Evolutionary conservation across 2,888 invertebrate genomes (phyloP).

Genomic region (Eurytoma adleriae): DNA sequence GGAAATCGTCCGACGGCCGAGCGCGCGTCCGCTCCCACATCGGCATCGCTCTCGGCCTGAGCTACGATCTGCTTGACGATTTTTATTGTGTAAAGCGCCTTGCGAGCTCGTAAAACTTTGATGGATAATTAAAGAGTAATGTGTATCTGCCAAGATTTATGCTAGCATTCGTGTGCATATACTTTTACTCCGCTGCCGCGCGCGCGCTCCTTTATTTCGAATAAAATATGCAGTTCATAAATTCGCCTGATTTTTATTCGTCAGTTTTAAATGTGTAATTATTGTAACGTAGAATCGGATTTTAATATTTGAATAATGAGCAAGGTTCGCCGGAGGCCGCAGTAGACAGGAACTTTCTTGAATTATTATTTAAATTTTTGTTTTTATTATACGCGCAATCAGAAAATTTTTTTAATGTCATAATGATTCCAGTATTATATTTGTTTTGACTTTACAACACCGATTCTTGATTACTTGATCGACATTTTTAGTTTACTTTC

Average conservation of each 20-base stretch:
- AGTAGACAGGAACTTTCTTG: too few species aligned
- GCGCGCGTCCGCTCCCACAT: constrained; percentile 62
- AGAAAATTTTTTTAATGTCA: too few species aligned
- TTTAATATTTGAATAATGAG: too few species aligned
- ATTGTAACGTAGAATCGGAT: background rate
- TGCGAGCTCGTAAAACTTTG: constrained; percentile 57
- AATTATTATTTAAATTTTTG: too few species aligned
- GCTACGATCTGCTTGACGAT: constrained; percentile 75
- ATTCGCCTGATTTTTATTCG: constrained; percentile 37
- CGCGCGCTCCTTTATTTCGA: constrained; percentile 6
- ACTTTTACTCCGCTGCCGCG: constrained; percentile 23
- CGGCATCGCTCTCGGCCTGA: constrained; percentile 56
- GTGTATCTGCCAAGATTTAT: constrained; percentile 55
- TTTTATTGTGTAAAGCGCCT: constrained; percentile 71
- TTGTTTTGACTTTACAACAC: too few species aligned
- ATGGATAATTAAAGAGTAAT: constrained; percentile 58
- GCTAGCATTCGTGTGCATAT: constrained; percentile 37
- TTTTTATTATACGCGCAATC: too few species aligned
- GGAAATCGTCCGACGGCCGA: constrained; percentile 35
- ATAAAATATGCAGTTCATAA: constrained; percentile 48
- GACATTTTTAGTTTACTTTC: too few species aligned
- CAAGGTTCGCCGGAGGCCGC: too few species aligned
- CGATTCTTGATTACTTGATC: too few species aligned
- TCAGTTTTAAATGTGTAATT: background rate
- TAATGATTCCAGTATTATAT: too few species aligned